Evolutionary conservation across 2,797 vertebrate species (phyloP).

Genomic region (Peromyscus melanophrys): DNA sequence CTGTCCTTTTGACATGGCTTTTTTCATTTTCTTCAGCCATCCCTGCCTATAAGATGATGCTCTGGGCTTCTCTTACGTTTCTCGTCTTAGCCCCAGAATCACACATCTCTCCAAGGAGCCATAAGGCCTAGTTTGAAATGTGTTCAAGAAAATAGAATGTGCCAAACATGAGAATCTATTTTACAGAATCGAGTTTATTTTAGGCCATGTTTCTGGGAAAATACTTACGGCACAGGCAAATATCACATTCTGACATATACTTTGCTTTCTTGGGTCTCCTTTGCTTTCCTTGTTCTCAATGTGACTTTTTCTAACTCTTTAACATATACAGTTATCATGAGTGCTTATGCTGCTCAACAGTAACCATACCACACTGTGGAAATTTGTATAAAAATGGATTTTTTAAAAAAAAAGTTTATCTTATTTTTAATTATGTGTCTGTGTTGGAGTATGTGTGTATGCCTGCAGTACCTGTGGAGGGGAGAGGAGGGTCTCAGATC

Average conservation of each 20-base stretch:
- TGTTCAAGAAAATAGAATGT: conserved; percentile 56
- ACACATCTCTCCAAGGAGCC: conserved; percentile 51
- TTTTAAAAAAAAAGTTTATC: background rate
- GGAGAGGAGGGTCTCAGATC: background rate
- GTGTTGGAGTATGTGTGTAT: background rate
- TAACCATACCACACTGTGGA: background rate
- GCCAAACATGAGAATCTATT: conserved; percentile 7
- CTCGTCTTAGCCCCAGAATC: background rate
- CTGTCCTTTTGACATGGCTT: background rate
- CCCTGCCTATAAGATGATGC: background rate
- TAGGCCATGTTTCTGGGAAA: conserved; percentile 27
- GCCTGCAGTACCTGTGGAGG: background rate
- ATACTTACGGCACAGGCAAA: background rate
- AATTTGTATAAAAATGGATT: background rate
- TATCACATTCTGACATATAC: background rate
- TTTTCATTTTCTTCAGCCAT: background rate
- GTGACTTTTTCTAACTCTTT: background rate
- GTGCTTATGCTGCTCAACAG: background rate
- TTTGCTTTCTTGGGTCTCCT: background rate
- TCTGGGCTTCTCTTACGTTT: conserved; percentile 16
- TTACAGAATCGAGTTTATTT: conserved; percentile 1
- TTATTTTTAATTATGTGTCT: background rate
- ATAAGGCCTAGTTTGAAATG: conserved; percentile 25
- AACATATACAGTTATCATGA: background rate
- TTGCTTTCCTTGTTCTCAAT: background rate